phyloP scores from a whole-genome alignment of 2,797 vertebrate genomes.

The Synanceia verrucosa region DNA sequence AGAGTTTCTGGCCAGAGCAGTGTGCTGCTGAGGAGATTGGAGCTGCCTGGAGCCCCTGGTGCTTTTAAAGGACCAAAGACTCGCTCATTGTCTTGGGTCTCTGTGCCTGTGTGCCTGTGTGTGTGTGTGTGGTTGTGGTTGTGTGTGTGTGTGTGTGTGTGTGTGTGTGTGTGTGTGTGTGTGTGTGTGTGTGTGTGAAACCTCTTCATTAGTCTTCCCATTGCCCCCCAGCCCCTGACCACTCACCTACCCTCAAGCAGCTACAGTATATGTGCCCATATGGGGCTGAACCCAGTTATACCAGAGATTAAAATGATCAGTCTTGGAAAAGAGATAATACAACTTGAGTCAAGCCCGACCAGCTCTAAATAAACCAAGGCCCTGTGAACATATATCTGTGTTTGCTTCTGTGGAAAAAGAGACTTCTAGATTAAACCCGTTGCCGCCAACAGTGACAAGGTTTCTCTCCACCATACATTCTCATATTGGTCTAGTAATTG shows the following conservation, averaged over 20 bases:
- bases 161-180: conserved; percentile 18
- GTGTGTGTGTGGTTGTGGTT: conserved; percentile 17
- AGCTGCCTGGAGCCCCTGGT: conserved; percentile 63
- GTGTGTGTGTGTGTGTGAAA: conserved; percentile 31
- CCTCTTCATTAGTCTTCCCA: conserved; percentile 65
- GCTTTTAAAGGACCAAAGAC: conserved; percentile 67
- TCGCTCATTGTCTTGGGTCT: conserved; percentile 66
- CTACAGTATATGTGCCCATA: conserved; percentile 40
- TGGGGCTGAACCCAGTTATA: conserved; percentile 72
- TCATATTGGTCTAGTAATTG: conserved; percentile 45
- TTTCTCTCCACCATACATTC: conserved; percentile 2
- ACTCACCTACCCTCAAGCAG: conserved; percentile 69
- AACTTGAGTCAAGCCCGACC: conserved; percentile 48
- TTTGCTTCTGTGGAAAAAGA: conserved; percentile 23
- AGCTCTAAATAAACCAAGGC: conserved; percentile 51
- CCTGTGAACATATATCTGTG: background rate
- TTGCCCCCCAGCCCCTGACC: conserved; percentile 61
- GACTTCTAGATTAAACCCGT: background rate
- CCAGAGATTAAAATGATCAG: conserved; percentile 76
- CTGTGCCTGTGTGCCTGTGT: conserved; percentile 7
- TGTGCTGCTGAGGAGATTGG: conserved; percentile 58
- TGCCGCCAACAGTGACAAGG: background rate
- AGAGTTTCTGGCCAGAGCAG: conserved; percentile 45
- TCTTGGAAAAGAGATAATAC: conserved; percentile 61
- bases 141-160: background rate